Evolutionary conservation across 2,113 vertebrate species (phyloP), one percentile per base, ranked within the genome.

Genomic region (Prochilodus magdalenae): DNA sequence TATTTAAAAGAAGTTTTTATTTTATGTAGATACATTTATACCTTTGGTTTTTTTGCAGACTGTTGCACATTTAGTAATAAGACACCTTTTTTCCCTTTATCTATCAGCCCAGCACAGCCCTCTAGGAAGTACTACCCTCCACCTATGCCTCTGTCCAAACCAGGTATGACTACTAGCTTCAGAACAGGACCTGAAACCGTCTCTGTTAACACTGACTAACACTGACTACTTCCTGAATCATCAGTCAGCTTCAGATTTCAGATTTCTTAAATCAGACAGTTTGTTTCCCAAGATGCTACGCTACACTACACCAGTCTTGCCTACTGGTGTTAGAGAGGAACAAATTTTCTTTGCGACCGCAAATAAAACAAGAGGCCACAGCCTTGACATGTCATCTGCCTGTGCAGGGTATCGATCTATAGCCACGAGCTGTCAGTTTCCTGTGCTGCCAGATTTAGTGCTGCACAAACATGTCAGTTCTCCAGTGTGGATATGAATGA

Each of bases 81-180:
- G 3, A 49, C 4, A 3, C 49, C 49, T 65, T 55, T 84, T 12
- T 66, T 75, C 14, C 14, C 84, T 84, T 90, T 78, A 89, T 30
- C 53, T 71, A 79, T 0, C 90, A 99, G 98, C 88, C 96, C 96
- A 84, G 94, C 95, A 30, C 96, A 96, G 80, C 94, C 95, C 0
- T 97, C 96, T 40, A 94, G 96, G 75, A 95, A 97, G 44, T 97
- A 97, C 89, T 99, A 98, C 77, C 97, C 98, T 70, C 97, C 98
- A 1, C 96, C 98, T 18, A 99, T 99, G 98, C 98, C 98, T 0
- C 95, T 99, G 60, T 99, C 98, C 59, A 99, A 95, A 90, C 98
- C 98, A 96, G 98, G 98, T 96, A 91, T 90, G 93, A 78, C 24
- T 75, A 75, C 24, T 13, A 66, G 16, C 57, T 24, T 57, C 5